phyloP scores from a whole-genome alignment of 2,888 invertebrate genomes.

The Lasioglossum calceatum region DNA sequence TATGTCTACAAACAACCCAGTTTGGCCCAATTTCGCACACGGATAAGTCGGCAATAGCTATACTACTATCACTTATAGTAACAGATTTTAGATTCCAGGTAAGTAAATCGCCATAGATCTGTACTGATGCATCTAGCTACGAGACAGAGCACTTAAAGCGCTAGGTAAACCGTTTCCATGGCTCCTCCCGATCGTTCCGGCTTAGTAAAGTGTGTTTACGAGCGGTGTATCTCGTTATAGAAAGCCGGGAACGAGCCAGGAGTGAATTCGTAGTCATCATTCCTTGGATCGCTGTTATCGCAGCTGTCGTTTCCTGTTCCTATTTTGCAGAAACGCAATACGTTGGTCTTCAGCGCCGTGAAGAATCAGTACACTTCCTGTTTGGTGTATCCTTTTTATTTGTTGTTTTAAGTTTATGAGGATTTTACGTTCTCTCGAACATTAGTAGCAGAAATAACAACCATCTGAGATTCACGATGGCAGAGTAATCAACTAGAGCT shows the following conservation, averaged over 20 bases:
- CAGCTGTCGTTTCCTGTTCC: slow-evolving; percentile 45
- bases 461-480: neutral
- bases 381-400: neutral
- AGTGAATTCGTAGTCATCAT: slow-evolving; percentile 32
- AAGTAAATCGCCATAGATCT: slow-evolving; percentile 24
- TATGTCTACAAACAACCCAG: too few relatives aligned
- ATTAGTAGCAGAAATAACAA: neutral
- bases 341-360: neutral
- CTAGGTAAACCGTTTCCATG: slow-evolving; percentile 49
- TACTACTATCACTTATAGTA: slow-evolving; percentile 16
- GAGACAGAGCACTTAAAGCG: slow-evolving; percentile 48
- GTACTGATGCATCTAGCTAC: slow-evolving; percentile 26
- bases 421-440: neutral
- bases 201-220: slow-evolving; percentile 65
- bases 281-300: slow-evolving; percentile 29
- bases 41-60: neutral
- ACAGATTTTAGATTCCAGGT: slow-evolving; percentile 17
- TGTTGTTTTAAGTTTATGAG: neutral
- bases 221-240: slow-evolving; percentile 62
- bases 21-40: too few relatives aligned
- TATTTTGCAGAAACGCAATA: slow-evolving; percentile 5
- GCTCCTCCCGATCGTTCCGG: slow-evolving; percentile 53
- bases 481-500: neutral
- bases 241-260: slow-evolving; percentile 48
- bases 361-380: neutral